Evolutionary conservation across 2,888 invertebrate species (phyloP), one percentile per base, ranked within the genome.

Genomic region (Miltochrista miniata): DNA sequence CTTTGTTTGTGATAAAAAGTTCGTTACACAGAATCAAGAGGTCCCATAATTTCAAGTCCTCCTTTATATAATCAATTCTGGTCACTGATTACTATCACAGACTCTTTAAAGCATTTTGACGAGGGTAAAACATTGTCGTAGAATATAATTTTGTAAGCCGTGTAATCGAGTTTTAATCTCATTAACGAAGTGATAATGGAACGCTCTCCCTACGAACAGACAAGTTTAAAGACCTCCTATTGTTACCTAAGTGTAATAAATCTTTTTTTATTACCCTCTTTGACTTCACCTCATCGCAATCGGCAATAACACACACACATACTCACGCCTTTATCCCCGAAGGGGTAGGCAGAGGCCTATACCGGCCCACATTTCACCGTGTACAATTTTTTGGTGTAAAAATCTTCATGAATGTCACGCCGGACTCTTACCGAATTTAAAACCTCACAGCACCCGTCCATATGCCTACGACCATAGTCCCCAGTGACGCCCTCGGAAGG

Each of bases 101-200:
- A 60, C 59, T 55, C 59, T 50, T 56, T 54, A 51, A 66, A 62
- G 51, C 59, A 59, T 56, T 60, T 61, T 70, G 68, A 69, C 56
- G 64, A 69, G 68, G 69, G 66, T 69, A 51, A 64, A 68, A 68
- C 57, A 66, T 61, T 67, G 64, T 67, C 51, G 52, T 51, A 53
- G 45, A 60, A 68, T 65, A 70, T 70, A 74, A 74, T 75, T 76
- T 70, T 57, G 63, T 72, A 70, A 73, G 68, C 68, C 60, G 56
- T 68, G 58, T 74, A 79, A 81, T 79, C 68, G 72, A 76, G 76
- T 76, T 79, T 76, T 74, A 79, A 80, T 77, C 72, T 76, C 72
- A 79, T 81, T 79, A 77, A 60, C 54, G 48, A 5, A 51, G 63
- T 57, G 68, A 75, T 79, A 79, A 79, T 75, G 68, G 73, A 61